A percentile compares a stretch with the other conserved stretches of the same genome.
Conservation (phyloP, 2,113 vertebrate species). For the Macroglossus sobrinus region DNA sequence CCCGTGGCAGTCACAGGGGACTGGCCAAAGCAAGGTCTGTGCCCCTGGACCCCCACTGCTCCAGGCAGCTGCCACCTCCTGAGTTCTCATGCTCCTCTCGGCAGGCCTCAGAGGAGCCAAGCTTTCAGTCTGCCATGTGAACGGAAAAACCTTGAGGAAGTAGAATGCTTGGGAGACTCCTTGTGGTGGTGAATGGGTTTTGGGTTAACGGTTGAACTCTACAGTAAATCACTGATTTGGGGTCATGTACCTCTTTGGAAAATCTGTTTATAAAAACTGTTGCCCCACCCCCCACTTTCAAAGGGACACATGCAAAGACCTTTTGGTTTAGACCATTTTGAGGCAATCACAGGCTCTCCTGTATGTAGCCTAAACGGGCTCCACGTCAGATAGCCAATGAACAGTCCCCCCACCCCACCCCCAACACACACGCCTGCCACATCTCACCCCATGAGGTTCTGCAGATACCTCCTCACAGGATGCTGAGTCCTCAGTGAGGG, state of each 20-base stretch:
- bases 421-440: too few species aligned
- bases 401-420: background rate
- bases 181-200: background rate
- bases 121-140: background rate
- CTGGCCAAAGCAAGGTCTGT: background rate
- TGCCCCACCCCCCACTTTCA: background rate
- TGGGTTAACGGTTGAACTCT: background rate
- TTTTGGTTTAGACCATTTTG: background rate
- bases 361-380: background rate
- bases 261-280: background rate
- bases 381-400: background rate
- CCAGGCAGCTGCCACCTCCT: background rate
- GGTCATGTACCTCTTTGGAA: background rate
- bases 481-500: background rate
- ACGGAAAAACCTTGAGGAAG: background rate
- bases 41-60: background rate
- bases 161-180: background rate
- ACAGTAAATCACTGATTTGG: background rate
- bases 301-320: background rate
- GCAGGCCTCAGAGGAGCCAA: background rate
- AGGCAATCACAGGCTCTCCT: background rate
- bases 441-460: background rate
- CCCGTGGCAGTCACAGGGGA: background rate
- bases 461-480: background rate
- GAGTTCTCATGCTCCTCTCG: background rate